Percentiles rank a stretch among this genome's conserved stretches.
phyloP scores from a whole-genome alignment of 2,113 vertebrate genomes.

The Xenopus laevis region DNA sequence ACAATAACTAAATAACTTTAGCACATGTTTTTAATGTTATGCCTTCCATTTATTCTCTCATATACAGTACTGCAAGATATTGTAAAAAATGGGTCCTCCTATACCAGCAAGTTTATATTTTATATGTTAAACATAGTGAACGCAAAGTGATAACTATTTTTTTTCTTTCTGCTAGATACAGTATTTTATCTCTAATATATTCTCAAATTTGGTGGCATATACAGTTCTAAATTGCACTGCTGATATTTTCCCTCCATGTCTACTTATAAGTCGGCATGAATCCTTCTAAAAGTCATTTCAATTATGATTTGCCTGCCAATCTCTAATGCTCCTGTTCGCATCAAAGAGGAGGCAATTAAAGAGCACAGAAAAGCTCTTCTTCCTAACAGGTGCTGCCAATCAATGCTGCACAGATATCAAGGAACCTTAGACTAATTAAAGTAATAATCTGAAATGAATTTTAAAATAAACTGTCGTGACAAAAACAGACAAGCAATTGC shows the following conservation, averaged over 20 bases:
- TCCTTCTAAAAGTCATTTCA: constrained; percentile 39
- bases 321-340: constrained; percentile 31
- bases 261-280: constrained; percentile 32
- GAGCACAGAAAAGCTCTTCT: constrained; percentile 29
- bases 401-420: constrained; percentile 24
- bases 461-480: constrained; percentile 9
- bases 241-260: constrained; percentile 1
- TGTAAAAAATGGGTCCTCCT: too few species aligned
- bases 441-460: constrained; percentile 31
- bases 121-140: too few species aligned
- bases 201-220: too few species aligned
- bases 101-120: too few species aligned
- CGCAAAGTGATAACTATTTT: too few species aligned
- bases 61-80: too few species aligned
- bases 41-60: too few species aligned
- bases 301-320: constrained; percentile 34
- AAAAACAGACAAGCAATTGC: constrained; percentile 6
- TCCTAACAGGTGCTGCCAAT: constrained; percentile 42
- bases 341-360: constrained; percentile 38
- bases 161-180: too few species aligned
- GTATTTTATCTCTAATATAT: too few species aligned
- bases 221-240: constrained; percentile 9
- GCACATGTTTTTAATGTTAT: too few species aligned
- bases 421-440: constrained; percentile 36
- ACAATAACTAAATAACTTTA: too few species aligned